Conservation (phyloP, 1,140 invertebrate species). For the Ylistrum balloti region DNA sequence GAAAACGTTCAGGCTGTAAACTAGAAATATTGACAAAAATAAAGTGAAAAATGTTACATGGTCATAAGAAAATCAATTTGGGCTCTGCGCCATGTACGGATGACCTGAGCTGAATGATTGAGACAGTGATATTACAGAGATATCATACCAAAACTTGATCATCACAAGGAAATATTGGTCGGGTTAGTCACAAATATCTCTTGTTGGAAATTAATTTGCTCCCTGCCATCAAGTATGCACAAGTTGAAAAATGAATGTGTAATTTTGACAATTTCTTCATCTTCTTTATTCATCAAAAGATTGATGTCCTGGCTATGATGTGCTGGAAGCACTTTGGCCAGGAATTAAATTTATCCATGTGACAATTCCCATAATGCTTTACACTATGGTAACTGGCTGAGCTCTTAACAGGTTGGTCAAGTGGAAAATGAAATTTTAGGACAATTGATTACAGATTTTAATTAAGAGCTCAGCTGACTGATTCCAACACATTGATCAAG, state of each 20-base stretch:
- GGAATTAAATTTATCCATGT: constrained; percentile 20
- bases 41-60: constrained; percentile 10
- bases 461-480: not conserved
- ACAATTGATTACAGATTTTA: constrained; percentile 20
- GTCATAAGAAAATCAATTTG: constrained; percentile 20
- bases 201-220: not conserved
- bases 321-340: not conserved
- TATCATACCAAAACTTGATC: not conserved
- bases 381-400: not conserved
- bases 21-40: not conserved
- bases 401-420: constrained; percentile 12
- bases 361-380: not conserved
- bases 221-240: not conserved
- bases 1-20: not conserved
- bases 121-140: not conserved
- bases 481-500: not conserved
- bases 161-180: not conserved
- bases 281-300: not conserved
- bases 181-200: constrained; percentile 10
- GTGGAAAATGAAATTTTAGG: constrained; percentile 20
- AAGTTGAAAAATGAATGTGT: constrained; percentile 40
- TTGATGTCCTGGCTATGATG: not conserved
- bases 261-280: constrained; percentile 36
- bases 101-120: not conserved
- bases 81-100: not conserved